Base-by-base conservation (phyloP, 2,113 vertebrate species). In the Otolemur garnettii region DNA sequence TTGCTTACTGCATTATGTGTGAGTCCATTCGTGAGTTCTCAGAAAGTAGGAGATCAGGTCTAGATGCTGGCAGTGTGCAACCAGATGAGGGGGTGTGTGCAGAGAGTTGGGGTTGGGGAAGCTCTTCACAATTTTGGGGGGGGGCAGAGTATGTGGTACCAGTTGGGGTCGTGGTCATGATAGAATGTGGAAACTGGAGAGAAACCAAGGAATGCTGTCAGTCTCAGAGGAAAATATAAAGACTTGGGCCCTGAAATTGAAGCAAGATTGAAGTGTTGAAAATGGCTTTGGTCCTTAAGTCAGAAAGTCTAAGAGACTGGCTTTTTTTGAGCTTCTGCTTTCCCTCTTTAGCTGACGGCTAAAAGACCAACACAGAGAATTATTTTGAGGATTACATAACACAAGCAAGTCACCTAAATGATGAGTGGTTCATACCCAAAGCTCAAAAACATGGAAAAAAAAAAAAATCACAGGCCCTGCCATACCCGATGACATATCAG, bases 71-170 rank as follows among this genome's bases (percentile, higher is more conserved):
- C 0, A 24, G 42, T 7, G 0, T 2, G 14, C 10, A 8, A 19
- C 45, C 24, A 69, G 18, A 5, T n/a, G 5, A 14, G 2, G 22
- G 45, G 30, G 22, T 1, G 5, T 2, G 13, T 15, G 15, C 4
- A 2, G 60, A 42, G 38, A 28, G 13, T 6, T 4, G 2, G 2
- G 0, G 1, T 35, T 14, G 0, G 5, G 15, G 22, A 13, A 5
- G 53, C 53, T 38, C 11, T 80, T 30, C 55, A 13, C 2, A 42
- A 17, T 53, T 38, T 1, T 60, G 22, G n/a, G 6, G 2, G 26
- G 30, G 57, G 45, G 7, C 38, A 0, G 13, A 26, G 5, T 10
- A 50, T 50, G 14, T n/a, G 21, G 30, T 15, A 21, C 30, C 7
- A 8, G 7, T 9, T 28, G 2, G 2, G 55, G 19, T 0, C 33